Base-by-base conservation (phyloP, 2,113 vertebrate species). In the Sprattus sprattus region DNA sequence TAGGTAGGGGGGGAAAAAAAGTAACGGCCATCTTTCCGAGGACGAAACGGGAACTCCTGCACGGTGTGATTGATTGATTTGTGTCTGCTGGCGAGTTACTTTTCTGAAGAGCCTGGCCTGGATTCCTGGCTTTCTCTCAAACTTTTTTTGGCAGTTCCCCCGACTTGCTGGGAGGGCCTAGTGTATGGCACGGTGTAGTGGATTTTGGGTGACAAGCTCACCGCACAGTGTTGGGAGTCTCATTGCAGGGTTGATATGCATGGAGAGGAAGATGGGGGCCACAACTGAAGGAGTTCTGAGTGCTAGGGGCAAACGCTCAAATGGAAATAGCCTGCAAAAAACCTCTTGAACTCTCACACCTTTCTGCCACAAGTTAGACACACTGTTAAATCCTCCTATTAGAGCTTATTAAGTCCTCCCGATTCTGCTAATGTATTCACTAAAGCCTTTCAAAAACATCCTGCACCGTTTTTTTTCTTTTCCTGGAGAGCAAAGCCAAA, bases 341-440 rank as follows among this genome's bases (percentile, higher is more conserved):
- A 80, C 11, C n/a, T 39, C 84, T 13, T 50, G 60, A 45, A 83
- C 57, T 75, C 45, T 54, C 83, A 87, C 85, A 49, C 67, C 82
- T 80, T 85, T 83, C 86, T 81, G 54, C 28, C 46, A 60, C 83
- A 47, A 44, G 86, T 84, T 71, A 54, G 81, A 67, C 45, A 81
- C 57, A 16, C 39, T 13, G 81, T 87, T 87, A 87, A 88, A 85
- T 46, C 75, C 64, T 46, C 83, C 83, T 83, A 83, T 88, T 88
- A 83, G 83, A 84, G 85, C 64, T 57, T 87, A 88, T 88, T 87
- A 86, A 87, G 44, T 71, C 82, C 78, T 71, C 83, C 45, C 82
- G 85, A 71, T 86, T 86, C 54, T 9, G 52, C 45, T 82, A 83
- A 87, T 87, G 45, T 87, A 86, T 75, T 81, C 85, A 82, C 45